phyloP scores from a whole-genome alignment of 1,140 invertebrate genomes.

The Drosophila orena region DNA sequence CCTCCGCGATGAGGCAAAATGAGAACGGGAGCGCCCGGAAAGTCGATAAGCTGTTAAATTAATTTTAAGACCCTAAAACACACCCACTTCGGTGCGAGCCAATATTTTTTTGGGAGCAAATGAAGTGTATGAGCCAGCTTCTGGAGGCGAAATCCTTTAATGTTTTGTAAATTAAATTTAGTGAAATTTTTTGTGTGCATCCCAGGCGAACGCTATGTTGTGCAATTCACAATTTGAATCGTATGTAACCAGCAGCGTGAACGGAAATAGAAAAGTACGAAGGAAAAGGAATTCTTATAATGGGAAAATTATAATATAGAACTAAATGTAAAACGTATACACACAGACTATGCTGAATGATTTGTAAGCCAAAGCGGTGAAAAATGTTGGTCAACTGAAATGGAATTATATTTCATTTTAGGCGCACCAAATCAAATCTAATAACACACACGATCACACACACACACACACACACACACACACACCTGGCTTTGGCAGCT shows the following conservation, averaged over 20 bases:
- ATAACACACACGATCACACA: conserved; percentile 14
- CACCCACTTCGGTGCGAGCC: not conserved
- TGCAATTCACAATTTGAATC: not conserved
- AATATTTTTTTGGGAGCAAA: not conserved
- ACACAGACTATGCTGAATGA: conserved; percentile 7
- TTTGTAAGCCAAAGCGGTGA: conserved; percentile 33
- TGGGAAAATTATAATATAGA: conserved; percentile 10
- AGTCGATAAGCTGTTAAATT: conserved; percentile 57
- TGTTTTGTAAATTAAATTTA: conserved; percentile 41
- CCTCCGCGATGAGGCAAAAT: not conserved
- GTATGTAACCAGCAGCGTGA: not conserved
- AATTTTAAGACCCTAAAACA: conserved; percentile 54
- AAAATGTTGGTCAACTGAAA: conserved; percentile 42
- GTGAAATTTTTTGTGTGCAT: conserved; percentile 35
- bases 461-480: conserved; percentile 27
- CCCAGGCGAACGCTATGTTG: not conserved
- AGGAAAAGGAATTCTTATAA: not conserved
- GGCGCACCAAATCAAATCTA: conserved; percentile 30
- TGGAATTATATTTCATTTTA: conserved; percentile 44
- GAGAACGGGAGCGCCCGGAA: conserved; percentile 2
- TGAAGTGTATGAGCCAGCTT: conserved; percentile 11
- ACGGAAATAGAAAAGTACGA: not conserved
- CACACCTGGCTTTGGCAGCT: conserved; percentile 61
- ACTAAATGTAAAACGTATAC: conserved; percentile 7
- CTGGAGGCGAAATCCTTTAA: conserved; percentile 28